phyloP scores from a whole-genome alignment of 2,888 invertebrate genomes.

The Cantharis rustica region DNA sequence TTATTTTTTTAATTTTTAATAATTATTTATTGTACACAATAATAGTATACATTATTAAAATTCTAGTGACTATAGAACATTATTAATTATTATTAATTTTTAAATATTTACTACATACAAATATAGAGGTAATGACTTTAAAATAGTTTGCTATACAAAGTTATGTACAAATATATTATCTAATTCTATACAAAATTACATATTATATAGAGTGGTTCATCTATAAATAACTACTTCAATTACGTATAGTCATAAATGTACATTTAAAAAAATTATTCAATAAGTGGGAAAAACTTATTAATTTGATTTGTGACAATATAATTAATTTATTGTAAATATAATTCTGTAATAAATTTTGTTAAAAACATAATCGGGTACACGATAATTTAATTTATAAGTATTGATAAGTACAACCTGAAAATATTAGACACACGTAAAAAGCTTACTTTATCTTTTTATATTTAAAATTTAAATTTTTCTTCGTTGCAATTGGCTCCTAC shows the following conservation, averaged over 20 bases:
- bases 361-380: background rate
- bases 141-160: background rate
- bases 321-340: background rate
- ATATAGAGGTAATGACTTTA: background rate
- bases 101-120: constrained; percentile 14
- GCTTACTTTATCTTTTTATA: no score
- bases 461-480: no score
- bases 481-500: no score
- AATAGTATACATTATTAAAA: constrained; percentile 21
- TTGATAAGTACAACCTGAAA: background rate
- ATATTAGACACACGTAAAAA: background rate
- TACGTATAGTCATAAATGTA: background rate
- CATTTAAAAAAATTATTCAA: background rate
- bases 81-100: constrained; percentile 1
- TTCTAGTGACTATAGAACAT: constrained; percentile 26
- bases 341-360: background rate
- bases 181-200: constrained; percentile 26
- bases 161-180: constrained; percentile 5
- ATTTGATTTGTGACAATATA: background rate
- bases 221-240: background rate
- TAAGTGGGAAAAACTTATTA: background rate
- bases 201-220: background rate
- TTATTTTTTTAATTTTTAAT: background rate
- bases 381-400: no score
- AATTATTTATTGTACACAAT: constrained; percentile 25